Evolutionary conservation across 2,888 invertebrate genomes (phyloP).

Genomic region (Ochropacha duplaris): DNA sequence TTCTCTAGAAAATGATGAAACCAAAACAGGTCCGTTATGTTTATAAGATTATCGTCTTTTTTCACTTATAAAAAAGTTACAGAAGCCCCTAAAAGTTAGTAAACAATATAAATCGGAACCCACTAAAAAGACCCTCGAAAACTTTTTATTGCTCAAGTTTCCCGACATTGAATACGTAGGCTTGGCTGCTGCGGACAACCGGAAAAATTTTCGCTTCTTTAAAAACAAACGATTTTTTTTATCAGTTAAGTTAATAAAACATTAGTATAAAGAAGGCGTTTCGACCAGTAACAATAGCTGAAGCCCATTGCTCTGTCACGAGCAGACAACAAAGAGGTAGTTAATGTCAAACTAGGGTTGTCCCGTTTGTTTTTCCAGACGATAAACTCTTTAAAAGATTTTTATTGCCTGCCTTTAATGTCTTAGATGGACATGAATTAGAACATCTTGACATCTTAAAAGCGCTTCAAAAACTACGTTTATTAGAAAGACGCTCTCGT

Average conservation of each 20-base stretch:
- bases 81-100: not conserved
- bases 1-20: not conserved
- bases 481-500: too few species aligned
- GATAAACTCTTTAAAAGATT: not conserved
- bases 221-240: not conserved
- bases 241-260: not conserved
- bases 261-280: not conserved
- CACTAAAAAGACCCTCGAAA: slow-evolving; percentile 1
- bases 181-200: not conserved
- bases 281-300: not conserved
- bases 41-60: not conserved
- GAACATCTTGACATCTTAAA: too few species aligned
- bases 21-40: not conserved
- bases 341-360: not conserved
- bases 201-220: not conserved
- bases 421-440: not conserved
- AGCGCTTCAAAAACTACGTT: too few species aligned
- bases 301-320: not conserved
- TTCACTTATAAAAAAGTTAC: not conserved
- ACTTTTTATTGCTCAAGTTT: slow-evolving; percentile 3
- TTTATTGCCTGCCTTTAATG: not conserved
- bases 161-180: not conserved
- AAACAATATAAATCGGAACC: not conserved
- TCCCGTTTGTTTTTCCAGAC: not conserved
- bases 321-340: not conserved